Evolutionary conservation across 2,797 vertebrate genomes (phyloP).

Genomic region (Tympanoctomys barrerae): DNA sequence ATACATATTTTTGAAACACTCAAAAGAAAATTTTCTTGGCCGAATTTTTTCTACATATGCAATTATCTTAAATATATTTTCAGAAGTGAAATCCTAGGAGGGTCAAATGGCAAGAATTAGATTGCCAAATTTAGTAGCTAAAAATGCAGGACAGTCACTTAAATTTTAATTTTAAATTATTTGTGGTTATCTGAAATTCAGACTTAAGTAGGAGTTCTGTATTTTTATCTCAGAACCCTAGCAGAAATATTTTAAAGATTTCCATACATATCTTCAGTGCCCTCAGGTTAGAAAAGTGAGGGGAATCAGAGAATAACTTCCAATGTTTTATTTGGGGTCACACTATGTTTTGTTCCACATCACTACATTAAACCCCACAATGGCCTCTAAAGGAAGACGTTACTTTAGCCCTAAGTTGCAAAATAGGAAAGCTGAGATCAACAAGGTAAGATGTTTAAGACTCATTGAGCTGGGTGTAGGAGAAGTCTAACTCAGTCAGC

Average conservation of each 20-base stretch:
- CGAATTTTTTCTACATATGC: background rate
- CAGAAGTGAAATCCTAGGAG: constrained; percentile 17
- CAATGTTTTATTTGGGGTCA: background rate
- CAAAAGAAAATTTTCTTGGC: background rate
- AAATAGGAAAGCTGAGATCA: background rate
- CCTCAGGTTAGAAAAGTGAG: background rate
- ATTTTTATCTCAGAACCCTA: background rate
- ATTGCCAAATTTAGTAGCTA: background rate
- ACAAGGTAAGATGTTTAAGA: background rate
- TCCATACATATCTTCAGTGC: background rate
- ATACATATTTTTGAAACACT: constrained; percentile 23
- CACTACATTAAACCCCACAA: background rate
- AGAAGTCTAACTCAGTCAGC: too few species aligned
- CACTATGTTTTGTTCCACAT: background rate
- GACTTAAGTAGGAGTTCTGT: background rate
- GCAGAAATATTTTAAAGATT: constrained; percentile 15
- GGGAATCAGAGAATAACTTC: too few species aligned
- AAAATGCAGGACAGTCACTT: background rate
- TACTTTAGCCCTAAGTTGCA: background rate
- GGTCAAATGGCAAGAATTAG: background rate
- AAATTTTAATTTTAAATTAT: constrained; percentile 54
- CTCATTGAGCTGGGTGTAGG: background rate
- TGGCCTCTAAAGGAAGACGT: background rate
- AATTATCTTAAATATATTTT: constrained; percentile 41
- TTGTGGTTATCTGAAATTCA: constrained; percentile 48